Evolutionary conservation across 2,888 invertebrate genomes (phyloP), one percentile per base, ranked within the genome.

Genomic region (Lomographa bimaculata): DNA sequence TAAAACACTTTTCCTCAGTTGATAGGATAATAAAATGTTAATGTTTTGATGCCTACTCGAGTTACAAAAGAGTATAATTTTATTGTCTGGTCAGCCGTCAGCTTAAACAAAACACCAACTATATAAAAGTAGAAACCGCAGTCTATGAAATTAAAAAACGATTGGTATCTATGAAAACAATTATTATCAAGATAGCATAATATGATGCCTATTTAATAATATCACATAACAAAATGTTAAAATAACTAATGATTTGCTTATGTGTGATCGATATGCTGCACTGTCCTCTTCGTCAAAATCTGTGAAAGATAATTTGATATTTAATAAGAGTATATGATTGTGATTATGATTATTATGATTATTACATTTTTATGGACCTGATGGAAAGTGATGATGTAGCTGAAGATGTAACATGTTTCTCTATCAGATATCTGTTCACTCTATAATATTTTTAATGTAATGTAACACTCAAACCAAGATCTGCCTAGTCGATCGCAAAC

Each of bases 281-380:
- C 65, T 81, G 11, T 72, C 71, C 19, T 71, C 67, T 33, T 74
- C 79, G 16, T 74, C 77, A 36, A 77, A 77, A 68, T 77, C 86
- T 86, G 82, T 40, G 71, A 79, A 30, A 43, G 36, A 38, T 50
- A 37, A 27, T 27, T 2, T 14, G 2, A 14, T 14, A 14, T 14
- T 3, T 14, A 14, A 3, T 14, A 14, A n/a, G n/a, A n/a, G n/a
- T n/a, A n/a, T n/a, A n/a, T n/a, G n/a, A n/a, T n/a, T n/a, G n/a
- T n/a, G n/a, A n/a, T n/a, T n/a, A n/a, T n/a, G n/a, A n/a, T n/a
- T n/a, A n/a, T n/a, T n/a, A n/a, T n/a, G n/a, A n/a, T n/a, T n/a
- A n/a, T n/a, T n/a, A n/a, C n/a, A n/a, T n/a, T n/a, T n/a, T n/a
- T n/a, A n/a, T n/a, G n/a, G n/a, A n/a, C n/a, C n/a, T n/a, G n/a